Conservation (phyloP, 2,113 vertebrate genomes). For the Salvelinus namaycush region DNA sequence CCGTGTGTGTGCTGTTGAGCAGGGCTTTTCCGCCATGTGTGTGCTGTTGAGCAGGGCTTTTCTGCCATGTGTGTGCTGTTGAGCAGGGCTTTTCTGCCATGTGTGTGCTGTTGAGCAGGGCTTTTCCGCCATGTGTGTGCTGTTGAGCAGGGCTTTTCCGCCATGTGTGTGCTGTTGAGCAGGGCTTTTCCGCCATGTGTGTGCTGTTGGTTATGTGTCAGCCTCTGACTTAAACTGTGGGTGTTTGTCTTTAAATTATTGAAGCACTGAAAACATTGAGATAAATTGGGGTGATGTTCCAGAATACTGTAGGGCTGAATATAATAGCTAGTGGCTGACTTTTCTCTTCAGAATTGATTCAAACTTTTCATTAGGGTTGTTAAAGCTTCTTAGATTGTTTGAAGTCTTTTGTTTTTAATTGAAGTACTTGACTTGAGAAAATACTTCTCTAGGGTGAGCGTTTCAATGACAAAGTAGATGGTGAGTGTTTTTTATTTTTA, state of each 20-base stretch:
- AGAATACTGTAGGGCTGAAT: slow-evolving; percentile 4
- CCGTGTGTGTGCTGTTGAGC: slow-evolving; percentile 13
- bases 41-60: slow-evolving; percentile 43
- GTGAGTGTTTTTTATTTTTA: neutral
- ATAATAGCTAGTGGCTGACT: slow-evolving; percentile 10
- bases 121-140: slow-evolving; percentile 23
- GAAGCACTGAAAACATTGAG: slow-evolving; percentile 23
- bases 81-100: neutral
- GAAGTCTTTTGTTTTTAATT: neutral
- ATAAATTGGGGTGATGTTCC: neutral
- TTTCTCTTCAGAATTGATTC: slow-evolving; percentile 14
- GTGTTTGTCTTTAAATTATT: slow-evolving; percentile 54
- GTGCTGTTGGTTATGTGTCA: slow-evolving; percentile 4
- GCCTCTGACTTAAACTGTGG: slow-evolving; percentile 26
- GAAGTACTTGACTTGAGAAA: neutral
- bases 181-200: slow-evolving; percentile 24
- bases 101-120: slow-evolving; percentile 39
- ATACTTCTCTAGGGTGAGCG: neutral
- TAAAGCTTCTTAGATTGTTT: neutral
- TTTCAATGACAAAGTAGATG: slow-evolving; percentile 1
- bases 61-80: slow-evolving; percentile 16
- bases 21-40: too few relatives aligned
- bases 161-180: slow-evolving; percentile 36
- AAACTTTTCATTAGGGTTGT: neutral
- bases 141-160: slow-evolving; percentile 25